These are phyloP conservation scores for Pantherophis guttatus DNA, from an alignment of 2,113 vertebrate genomes.

Conservation along the genomic window DNA sequence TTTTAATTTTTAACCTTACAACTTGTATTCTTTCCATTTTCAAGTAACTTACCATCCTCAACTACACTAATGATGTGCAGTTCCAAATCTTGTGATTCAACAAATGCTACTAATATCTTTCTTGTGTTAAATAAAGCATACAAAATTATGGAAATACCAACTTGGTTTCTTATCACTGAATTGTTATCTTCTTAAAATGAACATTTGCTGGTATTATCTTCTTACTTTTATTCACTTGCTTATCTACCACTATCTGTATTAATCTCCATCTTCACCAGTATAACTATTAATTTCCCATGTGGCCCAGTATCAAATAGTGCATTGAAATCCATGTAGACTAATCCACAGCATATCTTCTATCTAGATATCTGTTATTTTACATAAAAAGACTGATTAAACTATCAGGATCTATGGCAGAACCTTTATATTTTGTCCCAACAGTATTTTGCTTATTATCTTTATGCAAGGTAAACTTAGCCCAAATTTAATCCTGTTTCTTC, in stretches of 20 bases:
- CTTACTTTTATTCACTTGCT: constrained; percentile 3
- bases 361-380: constrained; percentile 7
- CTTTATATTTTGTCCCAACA: not conserved
- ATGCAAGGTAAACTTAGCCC: constrained; percentile 5
- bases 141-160: not conserved
- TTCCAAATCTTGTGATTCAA: not conserved
- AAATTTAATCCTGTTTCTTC: not conserved
- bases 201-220: not conserved
- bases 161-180: not conserved
- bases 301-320: constrained; percentile 2
- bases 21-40: not conserved
- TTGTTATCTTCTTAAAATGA: not conserved
- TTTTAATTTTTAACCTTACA: not conserved
- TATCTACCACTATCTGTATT: constrained; percentile 17
- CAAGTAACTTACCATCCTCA: not conserved
- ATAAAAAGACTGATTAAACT: constrained; percentile 17
- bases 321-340: constrained; percentile 23
- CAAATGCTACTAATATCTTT: not conserved
- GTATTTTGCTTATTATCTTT: not conserved
- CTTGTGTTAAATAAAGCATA: not conserved
- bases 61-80: not conserved
- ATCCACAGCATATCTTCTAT: not conserved
- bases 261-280: constrained; percentile 5
- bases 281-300: constrained; percentile 29
- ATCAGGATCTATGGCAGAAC: not conserved